These are phyloP conservation scores for Lepidurus couesii DNA, from an alignment of 1,140 invertebrate species.

Conservation along the genomic window DNA sequence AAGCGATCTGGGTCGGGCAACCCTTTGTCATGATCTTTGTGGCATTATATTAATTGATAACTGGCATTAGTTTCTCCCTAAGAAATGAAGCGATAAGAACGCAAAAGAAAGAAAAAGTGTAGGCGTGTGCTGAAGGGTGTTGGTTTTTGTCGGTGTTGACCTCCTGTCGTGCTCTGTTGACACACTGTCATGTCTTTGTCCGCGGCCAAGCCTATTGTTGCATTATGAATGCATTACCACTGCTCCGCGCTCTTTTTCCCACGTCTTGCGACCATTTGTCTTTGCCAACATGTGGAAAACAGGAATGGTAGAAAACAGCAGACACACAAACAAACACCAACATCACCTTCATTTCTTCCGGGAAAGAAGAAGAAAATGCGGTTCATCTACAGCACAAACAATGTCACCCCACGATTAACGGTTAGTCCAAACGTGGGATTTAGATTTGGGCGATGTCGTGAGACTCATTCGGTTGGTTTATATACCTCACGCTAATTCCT, in stretches of 20 bases:
- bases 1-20: too few relatives aligned
- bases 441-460: background rate
- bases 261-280: background rate
- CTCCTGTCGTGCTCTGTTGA: conserved; percentile 9
- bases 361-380: background rate
- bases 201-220: conserved; percentile 13
- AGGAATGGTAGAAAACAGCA: background rate
- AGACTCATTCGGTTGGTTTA: background rate
- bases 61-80: background rate
- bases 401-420: background rate
- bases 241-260: background rate
- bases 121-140: conserved; percentile 1
- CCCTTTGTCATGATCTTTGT: too few relatives aligned
- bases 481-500: background rate
- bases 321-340: background rate
- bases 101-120: background rate
- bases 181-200: conserved; percentile 5
- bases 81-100: background rate
- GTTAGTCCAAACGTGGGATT: background rate
- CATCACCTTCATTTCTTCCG: background rate
- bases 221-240: conserved; percentile 15
- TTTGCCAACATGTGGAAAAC: background rate
- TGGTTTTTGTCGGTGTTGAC: conserved; percentile 13
- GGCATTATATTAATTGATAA: too few relatives aligned
- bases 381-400: background rate